These are phyloP conservation scores for Chaetophractus vellerosus DNA, from an alignment of 2,797 vertebrate species.

Conservation along the genomic window DNA sequence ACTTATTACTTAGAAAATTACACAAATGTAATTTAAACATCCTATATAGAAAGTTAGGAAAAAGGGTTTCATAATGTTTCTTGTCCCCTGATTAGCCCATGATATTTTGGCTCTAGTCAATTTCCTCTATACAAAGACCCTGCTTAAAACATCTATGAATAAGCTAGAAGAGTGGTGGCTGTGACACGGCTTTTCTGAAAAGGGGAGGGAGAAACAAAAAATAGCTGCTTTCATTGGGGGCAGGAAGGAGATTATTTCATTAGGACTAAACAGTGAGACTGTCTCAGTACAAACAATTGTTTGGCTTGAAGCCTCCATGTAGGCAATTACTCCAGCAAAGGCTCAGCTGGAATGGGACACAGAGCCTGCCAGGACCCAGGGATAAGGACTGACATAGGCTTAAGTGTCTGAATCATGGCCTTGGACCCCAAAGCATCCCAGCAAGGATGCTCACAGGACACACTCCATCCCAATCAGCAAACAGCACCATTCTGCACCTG, in stretches of 20 bases:
- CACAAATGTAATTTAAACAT: slow-evolving; percentile 62
- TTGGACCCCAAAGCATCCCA: background rate
- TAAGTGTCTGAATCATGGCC: background rate
- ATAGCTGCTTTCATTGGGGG: slow-evolving; percentile 81
- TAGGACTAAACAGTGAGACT: slow-evolving; percentile 73
- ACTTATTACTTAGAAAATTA: slow-evolving; percentile 42
- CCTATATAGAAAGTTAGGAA: slow-evolving; percentile 53
- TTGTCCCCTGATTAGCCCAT: slow-evolving; percentile 59
- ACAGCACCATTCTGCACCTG: slow-evolving; percentile 20
- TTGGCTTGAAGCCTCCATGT: slow-evolving; percentile 72
- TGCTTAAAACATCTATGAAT: slow-evolving; percentile 84
- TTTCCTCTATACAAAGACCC: slow-evolving; percentile 75
- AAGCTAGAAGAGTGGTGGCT: slow-evolving; percentile 79
- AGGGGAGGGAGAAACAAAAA: slow-evolving; percentile 63
- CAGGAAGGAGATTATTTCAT: slow-evolving; percentile 82
- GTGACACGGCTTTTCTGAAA: slow-evolving; percentile 73
- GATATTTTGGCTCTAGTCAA: slow-evolving; percentile 63
- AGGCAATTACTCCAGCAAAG: slow-evolving; percentile 72
- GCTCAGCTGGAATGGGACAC: slow-evolving; percentile 78
- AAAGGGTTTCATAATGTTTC: slow-evolving; percentile 51
- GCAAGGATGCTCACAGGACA: background rate
- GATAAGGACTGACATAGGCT: slow-evolving; percentile 15
- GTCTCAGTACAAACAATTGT: slow-evolving; percentile 78
- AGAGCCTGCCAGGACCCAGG: slow-evolving; percentile 27
- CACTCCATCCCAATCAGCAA: background rate